Evolutionary conservation across 2,888 invertebrate genomes (phyloP), one percentile per base, ranked within the genome.

Genomic region (Leucophora obtusa): DNA sequence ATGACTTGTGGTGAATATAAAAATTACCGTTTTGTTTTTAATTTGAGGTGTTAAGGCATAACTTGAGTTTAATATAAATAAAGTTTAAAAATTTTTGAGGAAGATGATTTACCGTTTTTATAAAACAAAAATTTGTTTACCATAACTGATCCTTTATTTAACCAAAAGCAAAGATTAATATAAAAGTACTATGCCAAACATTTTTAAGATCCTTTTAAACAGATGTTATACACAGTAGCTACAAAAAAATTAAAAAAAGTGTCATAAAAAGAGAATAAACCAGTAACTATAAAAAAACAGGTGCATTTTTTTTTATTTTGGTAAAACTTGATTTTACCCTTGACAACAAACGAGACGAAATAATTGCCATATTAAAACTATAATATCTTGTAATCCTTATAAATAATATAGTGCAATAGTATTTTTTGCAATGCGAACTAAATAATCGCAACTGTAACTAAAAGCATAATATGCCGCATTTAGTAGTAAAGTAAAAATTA

Each of bases 281-380:
- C 59, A 66, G 71, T 50, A 28, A 50, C n/a, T 50, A n/a, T 59
- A 47, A 17, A 77, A 56, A 76, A 66, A 71, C 77, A 77, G 77
- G 71, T 77, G 77, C 54, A 58, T 66, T 70, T 70, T 33, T 17
- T 17, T 11, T 15, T 2, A 17, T 58, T 58, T 58, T 58, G 17
- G 11, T 17, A 53, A 76, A 76, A 76, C 76, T 76, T 77, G 71
- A 77, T 77, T 77, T 77, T 77, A 18, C 66, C 54, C 66, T 77
- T 72, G 77, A 56, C 77, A 77, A 77, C 71, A 71, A 47, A 47
- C 5, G 6, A 47, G 43, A 38, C 38, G 10, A 38, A 38, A 10
- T 9, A 38, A 11, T 11, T 1, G 38, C 38, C 38, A 38, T 1
- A 38, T 11, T 38, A 11, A 28, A 28, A 38, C 11, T 14, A 38